phyloP scores from a whole-genome alignment of 2,888 invertebrate genomes.

The Orthonychiurus folsomi region DNA sequence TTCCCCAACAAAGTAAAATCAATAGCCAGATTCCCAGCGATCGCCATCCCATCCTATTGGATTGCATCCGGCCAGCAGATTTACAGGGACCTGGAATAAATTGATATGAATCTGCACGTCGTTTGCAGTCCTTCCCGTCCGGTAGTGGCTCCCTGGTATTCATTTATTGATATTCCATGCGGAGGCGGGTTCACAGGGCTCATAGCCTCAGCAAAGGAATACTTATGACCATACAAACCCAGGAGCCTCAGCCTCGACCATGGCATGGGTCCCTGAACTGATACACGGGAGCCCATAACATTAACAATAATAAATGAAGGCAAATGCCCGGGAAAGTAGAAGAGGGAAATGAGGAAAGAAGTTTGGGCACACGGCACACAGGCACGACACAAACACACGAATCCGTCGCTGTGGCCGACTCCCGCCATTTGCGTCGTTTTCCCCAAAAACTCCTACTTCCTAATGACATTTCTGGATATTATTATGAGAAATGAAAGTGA shows the following conservation, averaged over 20 bases:
- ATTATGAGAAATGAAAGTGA: slow-evolving; percentile 24
- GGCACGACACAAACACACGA: too few species aligned
- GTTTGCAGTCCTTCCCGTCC: neutral
- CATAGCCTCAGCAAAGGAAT: neutral
- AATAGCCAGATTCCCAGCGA: too few species aligned
- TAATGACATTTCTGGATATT: slow-evolving; percentile 28
- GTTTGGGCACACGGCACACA: too few species aligned
- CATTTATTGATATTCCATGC: neutral
- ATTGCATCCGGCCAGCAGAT: too few species aligned
- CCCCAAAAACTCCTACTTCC: neutral
- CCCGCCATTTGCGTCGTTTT: neutral
- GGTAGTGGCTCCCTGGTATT: neutral
- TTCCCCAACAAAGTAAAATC: too few species aligned
- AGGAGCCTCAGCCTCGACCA: neutral
- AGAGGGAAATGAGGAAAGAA: slow-evolving; percentile 22
- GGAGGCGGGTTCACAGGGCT: neutral
- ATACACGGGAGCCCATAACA: too few species aligned
- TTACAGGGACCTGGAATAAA: too few species aligned
- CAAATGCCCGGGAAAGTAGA: slow-evolving; percentile 8
- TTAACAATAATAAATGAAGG: slow-evolving; percentile 12
- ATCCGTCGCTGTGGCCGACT: neutral
- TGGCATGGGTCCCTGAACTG: neutral
- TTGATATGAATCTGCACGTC: neutral
- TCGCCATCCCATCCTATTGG: too few species aligned
- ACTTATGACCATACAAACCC: neutral